A percentile compares a stretch with the other conserved stretches of the same genome.
Evolutionary conservation across 2,113 vertebrate genomes (phyloP).

Genomic region (Ctenomys sociabilis): DNA sequence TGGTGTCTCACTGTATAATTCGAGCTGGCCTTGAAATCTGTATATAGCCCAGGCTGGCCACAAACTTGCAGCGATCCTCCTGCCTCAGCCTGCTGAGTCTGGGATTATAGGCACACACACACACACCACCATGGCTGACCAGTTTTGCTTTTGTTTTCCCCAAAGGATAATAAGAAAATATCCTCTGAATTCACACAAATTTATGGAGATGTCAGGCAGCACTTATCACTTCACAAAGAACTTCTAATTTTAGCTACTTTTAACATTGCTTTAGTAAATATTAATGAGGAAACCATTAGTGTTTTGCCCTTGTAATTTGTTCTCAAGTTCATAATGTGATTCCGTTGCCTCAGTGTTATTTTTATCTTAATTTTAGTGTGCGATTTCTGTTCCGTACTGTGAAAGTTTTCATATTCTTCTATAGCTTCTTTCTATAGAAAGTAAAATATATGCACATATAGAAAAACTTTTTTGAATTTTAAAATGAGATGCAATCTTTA

Average conservation of each 20-base stretch:
- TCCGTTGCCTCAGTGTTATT: not conserved
- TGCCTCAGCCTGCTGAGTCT: not conserved
- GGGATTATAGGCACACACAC: not conserved
- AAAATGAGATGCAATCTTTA: not conserved
- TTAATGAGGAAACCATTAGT: conserved; percentile 16
- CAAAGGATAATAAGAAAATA: not conserved
- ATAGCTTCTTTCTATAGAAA: not conserved
- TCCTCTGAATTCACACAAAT: not conserved
- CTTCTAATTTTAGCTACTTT: not conserved
- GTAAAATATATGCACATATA: not conserved
- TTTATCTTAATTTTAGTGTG: not conserved
- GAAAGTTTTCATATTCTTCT: not conserved
- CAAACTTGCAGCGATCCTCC: not conserved
- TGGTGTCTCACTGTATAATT: not conserved
- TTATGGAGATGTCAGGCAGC: not conserved
- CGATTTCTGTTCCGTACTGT: not conserved
- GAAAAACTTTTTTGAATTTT: not conserved
- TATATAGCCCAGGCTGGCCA: not conserved
- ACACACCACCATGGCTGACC: not conserved
- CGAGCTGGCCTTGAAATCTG: not conserved
- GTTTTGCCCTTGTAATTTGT: not conserved
- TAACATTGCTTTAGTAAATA: not conserved
- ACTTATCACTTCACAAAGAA: not conserved
- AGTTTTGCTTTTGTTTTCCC: not conserved
- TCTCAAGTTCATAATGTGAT: not conserved